Percentiles rank a stretch among this genome's conserved stretches.
phyloP scores from a whole-genome alignment of 1,140 invertebrate genomes.

The Diabrotica virgifera region DNA sequence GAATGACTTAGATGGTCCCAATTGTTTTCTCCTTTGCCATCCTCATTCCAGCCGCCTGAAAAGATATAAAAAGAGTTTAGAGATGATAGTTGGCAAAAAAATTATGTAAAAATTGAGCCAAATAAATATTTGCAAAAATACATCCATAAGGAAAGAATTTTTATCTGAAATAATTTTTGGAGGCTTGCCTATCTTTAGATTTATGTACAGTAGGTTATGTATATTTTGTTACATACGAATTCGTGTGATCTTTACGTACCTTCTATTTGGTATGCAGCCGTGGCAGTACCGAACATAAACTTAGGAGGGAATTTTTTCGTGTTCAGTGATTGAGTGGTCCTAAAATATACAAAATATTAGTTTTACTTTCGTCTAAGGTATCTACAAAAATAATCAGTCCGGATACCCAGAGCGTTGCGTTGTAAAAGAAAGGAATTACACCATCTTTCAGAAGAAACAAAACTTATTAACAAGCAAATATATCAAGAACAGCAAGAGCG shows the following conservation, averaged over 20 bases:
- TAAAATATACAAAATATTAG: too few relatives aligned
- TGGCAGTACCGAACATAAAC: slow-evolving; percentile 40
- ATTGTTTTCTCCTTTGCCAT: slow-evolving; percentile 32
- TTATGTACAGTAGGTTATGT: slow-evolving; percentile 30
- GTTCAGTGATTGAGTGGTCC: slow-evolving; percentile 5
- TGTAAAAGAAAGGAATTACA: too few relatives aligned
- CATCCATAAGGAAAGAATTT: too few relatives aligned
- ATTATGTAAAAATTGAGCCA: slow-evolving; percentile 29
- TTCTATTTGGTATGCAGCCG: slow-evolving; percentile 46
- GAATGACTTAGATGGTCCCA: slow-evolving; percentile 31
- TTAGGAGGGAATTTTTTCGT: slow-evolving; percentile 38
- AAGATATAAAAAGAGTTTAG: slow-evolving; percentile 52
- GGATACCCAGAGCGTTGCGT: too few relatives aligned
- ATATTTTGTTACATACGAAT: too few relatives aligned
- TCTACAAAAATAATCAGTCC: too few relatives aligned
- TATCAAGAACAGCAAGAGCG: too few relatives aligned
- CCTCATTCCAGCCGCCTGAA: slow-evolving; percentile 45
- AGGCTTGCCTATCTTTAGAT: too few relatives aligned
- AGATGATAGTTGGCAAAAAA: slow-evolving; percentile 55
- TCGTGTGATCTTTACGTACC: slow-evolving; percentile 36
- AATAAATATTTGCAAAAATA: not conserved
- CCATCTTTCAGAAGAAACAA: too few relatives aligned
- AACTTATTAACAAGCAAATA: too few relatives aligned
- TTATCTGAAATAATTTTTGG: too few relatives aligned
- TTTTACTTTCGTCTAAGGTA: too few relatives aligned